Evolutionary conservation across 2,888 invertebrate species (phyloP).

Genomic region (Saturnia pavonia): DNA sequence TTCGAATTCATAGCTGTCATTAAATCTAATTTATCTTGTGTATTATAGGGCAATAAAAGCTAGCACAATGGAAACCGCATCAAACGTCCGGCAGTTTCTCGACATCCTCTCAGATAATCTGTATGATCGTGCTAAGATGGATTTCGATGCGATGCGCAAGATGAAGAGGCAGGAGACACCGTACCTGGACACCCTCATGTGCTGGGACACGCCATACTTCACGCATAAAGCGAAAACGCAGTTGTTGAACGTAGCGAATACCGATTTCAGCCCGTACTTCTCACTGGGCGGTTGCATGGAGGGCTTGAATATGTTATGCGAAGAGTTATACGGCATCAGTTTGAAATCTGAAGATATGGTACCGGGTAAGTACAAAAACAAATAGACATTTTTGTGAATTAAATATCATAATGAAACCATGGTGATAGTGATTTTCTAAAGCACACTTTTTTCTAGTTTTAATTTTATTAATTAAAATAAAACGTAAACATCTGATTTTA

Average conservation of each 20-base stretch:
- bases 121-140: constrained; percentile 85
- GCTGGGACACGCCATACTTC: constrained; percentile 96
- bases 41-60: constrained; percentile 89
- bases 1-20: too few species aligned
- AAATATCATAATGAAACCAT: too few species aligned
- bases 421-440: too few species aligned
- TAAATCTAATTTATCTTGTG: too few species aligned
- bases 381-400: too few species aligned
- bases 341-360: constrained; percentile 87
- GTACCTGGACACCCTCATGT: constrained; percentile 67
- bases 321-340: constrained; percentile 90
- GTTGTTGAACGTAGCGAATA: constrained; percentile 85
- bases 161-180: constrained; percentile 84
- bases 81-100: constrained; percentile 90
- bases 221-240: constrained; percentile 87
- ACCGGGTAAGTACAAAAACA: too few species aligned
- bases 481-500: too few species aligned
- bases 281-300: constrained; percentile 98
- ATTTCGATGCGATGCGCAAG: constrained; percentile 88
- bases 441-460: too few species aligned
- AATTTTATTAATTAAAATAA: too few species aligned
- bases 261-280: constrained; percentile 92
- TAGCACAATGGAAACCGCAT: constrained; percentile 91
- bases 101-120: constrained; percentile 88
- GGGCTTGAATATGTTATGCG: constrained; percentile 94